phyloP scores from a whole-genome alignment of 2,113 vertebrate genomes.

The Aspidoscelis tigris region DNA sequence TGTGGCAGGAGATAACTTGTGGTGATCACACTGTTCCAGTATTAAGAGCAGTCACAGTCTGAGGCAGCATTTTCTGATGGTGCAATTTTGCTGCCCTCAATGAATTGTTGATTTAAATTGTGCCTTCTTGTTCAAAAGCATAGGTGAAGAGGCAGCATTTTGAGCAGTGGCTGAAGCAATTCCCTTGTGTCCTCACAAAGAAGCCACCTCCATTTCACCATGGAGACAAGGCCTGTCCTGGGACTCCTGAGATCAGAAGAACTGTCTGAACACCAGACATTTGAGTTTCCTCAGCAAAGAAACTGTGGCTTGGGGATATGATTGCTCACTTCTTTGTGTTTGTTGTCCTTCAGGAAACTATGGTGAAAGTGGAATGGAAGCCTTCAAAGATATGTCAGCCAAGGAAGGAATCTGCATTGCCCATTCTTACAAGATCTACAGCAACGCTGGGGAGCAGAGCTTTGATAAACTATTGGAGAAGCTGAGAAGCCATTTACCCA shows the following conservation, averaged over 20 bases:
- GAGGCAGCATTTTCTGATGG: too few species aligned
- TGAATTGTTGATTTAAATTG: too few species aligned
- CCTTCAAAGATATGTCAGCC: constrained; percentile 96
- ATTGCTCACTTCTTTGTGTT: not conserved
- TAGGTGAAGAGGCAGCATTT: too few species aligned
- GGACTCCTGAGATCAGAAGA: not conserved
- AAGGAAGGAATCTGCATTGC: constrained; percentile 98
- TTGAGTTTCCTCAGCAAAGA: not conserved
- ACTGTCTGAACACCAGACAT: not conserved
- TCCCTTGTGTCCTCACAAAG: too few species aligned
- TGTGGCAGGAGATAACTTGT: too few species aligned
- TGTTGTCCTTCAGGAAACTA: constrained; percentile 87
- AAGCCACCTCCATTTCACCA: too few species aligned
- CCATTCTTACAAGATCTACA: constrained; percentile 99
- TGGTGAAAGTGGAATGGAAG: constrained; percentile 99
- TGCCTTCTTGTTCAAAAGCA: too few species aligned
- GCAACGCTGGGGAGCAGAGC: constrained; percentile 95
- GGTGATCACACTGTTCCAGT: too few species aligned
- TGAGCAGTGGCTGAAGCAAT: too few species aligned
- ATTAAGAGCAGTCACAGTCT: too few species aligned
- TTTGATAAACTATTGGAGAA: constrained; percentile 93
- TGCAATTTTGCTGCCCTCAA: too few species aligned
- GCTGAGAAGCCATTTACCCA: constrained; percentile 90
- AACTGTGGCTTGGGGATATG: not conserved
- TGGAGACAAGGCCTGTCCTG: not conserved